Conservation (phyloP, 1,140 invertebrate species). For the Magallana ariakensis region DNA sequence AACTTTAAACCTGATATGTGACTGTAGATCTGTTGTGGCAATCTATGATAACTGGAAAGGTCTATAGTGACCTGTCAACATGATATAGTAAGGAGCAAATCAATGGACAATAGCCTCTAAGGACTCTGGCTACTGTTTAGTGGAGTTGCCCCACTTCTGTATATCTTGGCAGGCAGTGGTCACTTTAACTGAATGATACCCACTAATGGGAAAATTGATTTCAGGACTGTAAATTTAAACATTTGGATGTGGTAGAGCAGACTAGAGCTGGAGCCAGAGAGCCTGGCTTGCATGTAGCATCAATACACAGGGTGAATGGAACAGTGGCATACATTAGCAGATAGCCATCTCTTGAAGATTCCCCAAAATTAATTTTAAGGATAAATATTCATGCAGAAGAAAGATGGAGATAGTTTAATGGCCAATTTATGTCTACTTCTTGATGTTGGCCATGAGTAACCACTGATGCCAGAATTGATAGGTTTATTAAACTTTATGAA, state of each 20-base stretch:
- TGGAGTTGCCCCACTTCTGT: background rate
- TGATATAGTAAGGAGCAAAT: background rate
- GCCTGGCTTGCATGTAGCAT: background rate
- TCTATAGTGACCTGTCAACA: constrained; percentile 19
- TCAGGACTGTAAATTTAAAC: constrained; percentile 1
- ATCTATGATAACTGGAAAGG: background rate
- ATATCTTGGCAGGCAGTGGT: constrained; percentile 1
- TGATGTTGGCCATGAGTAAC: constrained; percentile 7
- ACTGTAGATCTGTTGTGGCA: constrained; percentile 14
- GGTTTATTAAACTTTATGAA: constrained; percentile 24
- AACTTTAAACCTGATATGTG: background rate
- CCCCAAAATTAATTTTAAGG: constrained; percentile 19
- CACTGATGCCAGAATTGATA: constrained; percentile 5
- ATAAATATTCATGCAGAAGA: constrained; percentile 26
- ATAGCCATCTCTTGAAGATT: constrained; percentile 29
- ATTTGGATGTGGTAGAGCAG: background rate
- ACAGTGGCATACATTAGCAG: background rate
- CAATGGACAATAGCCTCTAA: background rate
- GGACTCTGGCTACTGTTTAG: background rate
- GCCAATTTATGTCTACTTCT: constrained; percentile 18
- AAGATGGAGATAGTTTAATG: constrained; percentile 26
- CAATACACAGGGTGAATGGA: constrained; percentile 3
- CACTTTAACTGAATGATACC: background rate
- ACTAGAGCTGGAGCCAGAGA: background rate
- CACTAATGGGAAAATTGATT: constrained; percentile 21